Percentiles rank a stretch among this genome's conserved stretches.
phyloP scores from a whole-genome alignment of 2,888 invertebrate genomes.

The Colostygia pectinataria region DNA sequence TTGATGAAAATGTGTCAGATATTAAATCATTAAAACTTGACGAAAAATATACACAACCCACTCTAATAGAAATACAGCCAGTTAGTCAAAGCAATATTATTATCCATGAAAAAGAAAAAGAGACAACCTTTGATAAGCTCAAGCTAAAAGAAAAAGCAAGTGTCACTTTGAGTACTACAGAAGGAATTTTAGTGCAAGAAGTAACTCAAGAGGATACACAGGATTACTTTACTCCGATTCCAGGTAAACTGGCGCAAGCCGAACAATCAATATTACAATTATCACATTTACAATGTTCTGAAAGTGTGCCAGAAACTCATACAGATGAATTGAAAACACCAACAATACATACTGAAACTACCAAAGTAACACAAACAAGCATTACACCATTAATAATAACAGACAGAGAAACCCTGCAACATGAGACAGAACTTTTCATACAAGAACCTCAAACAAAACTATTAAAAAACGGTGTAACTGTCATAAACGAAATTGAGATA shows the following conservation, averaged over 20 bases:
- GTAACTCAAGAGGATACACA: slow-evolving; percentile 59
- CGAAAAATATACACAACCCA: slow-evolving; percentile 41
- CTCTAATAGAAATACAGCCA: slow-evolving; percentile 49
- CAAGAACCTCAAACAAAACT: slow-evolving; percentile 54
- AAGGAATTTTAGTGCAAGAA: slow-evolving; percentile 64
- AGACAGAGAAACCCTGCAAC: slow-evolving; percentile 62
- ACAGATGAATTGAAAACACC: slow-evolving; percentile 52
- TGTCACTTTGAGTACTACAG: slow-evolving; percentile 49
- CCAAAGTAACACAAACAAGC: slow-evolving; percentile 56
- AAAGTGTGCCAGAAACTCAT: slow-evolving; percentile 58
- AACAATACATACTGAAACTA: slow-evolving; percentile 45
- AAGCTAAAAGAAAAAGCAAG: slow-evolving; percentile 48
- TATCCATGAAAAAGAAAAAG: slow-evolving; percentile 58
- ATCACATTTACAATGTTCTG: slow-evolving; percentile 65
- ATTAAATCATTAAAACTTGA: slow-evolving; percentile 36
- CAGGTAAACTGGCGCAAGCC: slow-evolving; percentile 52
- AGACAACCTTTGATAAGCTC: slow-evolving; percentile 42
- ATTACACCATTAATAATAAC: slow-evolving; percentile 63
- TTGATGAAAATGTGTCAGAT: slow-evolving; percentile 49
- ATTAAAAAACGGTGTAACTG: slow-evolving; percentile 51
- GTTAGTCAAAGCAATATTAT: slow-evolving; percentile 53
- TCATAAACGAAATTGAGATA: slow-evolving; percentile 60
- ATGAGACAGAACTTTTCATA: slow-evolving; percentile 62
- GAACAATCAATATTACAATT: slow-evolving; percentile 58
- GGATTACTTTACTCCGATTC: slow-evolving; percentile 43